These are phyloP conservation scores for Takifugu flavidus DNA, from an alignment of 2,113 vertebrate species.

Conservation along the genomic window DNA sequence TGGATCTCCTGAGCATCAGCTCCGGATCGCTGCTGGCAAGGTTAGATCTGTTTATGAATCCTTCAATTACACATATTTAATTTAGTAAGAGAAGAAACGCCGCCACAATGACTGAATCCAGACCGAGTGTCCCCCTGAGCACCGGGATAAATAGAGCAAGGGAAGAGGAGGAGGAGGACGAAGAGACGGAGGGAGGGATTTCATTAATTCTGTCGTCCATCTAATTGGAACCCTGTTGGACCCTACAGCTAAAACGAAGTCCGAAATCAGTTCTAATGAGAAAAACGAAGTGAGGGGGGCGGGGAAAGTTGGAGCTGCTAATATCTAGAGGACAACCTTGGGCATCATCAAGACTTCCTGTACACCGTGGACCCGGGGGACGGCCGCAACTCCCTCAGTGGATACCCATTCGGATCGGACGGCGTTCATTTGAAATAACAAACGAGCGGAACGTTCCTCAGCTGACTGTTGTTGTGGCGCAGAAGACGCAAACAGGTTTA, in stretches of 20 bases:
- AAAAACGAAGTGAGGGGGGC: slow-evolving; percentile 31
- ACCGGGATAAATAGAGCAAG: slow-evolving; percentile 71
- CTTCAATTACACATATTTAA: slow-evolving; percentile 75
- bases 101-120: slow-evolving; percentile 65
- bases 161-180: slow-evolving; percentile 53
- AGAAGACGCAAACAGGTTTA: slow-evolving; percentile 7
- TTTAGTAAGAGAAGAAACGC: slow-evolving; percentile 64
- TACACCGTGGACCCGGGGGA: slow-evolving; percentile 52
- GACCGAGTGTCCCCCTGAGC: slow-evolving; percentile 72
- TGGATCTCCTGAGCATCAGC: slow-evolving; percentile 44
- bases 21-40: slow-evolving; percentile 66
- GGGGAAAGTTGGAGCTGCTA: slow-evolving; percentile 42
- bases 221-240: slow-evolving; percentile 69
- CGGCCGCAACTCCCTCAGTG: slow-evolving; percentile 33
- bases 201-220: slow-evolving; percentile 69
- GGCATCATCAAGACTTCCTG: slow-evolving; percentile 58
- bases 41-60: slow-evolving; percentile 72
- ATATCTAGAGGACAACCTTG: slow-evolving; percentile 57
- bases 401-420: slow-evolving; percentile 54
- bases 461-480: slow-evolving; percentile 28
- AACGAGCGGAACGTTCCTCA: slow-evolving; percentile 35
- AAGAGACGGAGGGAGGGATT: slow-evolving; percentile 51
- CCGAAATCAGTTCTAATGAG: slow-evolving; percentile 66
- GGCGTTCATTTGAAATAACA: slow-evolving; percentile 52
- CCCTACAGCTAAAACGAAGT: slow-evolving; percentile 67